phyloP scores from a whole-genome alignment of 2,797 vertebrate species.

The Gymnopithys bicolor region DNA sequence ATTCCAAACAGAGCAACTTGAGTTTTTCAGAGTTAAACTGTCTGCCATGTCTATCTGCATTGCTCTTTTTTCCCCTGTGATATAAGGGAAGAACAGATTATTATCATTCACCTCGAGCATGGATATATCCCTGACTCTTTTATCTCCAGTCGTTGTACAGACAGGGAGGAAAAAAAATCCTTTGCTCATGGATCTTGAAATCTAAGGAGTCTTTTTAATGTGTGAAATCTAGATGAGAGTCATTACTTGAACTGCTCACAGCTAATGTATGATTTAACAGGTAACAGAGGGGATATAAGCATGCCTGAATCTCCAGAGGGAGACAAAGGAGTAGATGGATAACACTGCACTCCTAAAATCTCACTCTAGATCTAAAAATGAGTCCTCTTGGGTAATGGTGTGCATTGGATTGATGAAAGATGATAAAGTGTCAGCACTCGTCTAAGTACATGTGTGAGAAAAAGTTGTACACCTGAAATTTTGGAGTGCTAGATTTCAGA shows the following conservation, averaged over 20 bases:
- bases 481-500: not conserved
- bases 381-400: not conserved
- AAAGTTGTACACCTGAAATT: not conserved
- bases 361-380: not conserved
- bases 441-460: not conserved
- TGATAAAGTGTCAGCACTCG: not conserved
- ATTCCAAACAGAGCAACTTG: not conserved
- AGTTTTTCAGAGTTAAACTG: not conserved
- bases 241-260: not conserved
- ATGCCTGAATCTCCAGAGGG: not conserved
- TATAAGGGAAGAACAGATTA: not conserved
- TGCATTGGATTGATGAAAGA: not conserved
- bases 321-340: not conserved
- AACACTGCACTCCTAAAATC: not conserved
- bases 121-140: not conserved
- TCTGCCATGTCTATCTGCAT: not conserved
- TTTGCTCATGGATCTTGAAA: not conserved
- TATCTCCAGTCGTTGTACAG: not conserved
- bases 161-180: fast-evolving
- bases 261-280: not conserved
- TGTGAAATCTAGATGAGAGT: not conserved
- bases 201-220: not conserved
- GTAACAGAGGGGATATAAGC: not conserved
- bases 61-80: not conserved
- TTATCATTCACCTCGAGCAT: not conserved